Evolutionary conservation across 2,888 invertebrate genomes (phyloP).

Genomic region (Tineola bisselliella): DNA sequence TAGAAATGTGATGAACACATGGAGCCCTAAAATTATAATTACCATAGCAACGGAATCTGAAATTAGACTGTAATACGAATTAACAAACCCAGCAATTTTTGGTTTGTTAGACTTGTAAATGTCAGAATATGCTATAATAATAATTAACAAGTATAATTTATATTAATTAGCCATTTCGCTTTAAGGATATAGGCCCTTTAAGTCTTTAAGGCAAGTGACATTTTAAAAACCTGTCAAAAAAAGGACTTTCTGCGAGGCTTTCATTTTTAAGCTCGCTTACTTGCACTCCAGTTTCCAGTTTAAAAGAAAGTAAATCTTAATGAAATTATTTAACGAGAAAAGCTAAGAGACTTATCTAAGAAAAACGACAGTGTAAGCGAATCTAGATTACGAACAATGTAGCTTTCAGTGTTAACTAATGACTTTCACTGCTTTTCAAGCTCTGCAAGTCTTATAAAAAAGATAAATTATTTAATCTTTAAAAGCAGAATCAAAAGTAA

Average conservation of each 20-base stretch:
- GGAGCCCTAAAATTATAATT: too few relatives aligned
- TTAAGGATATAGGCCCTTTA: too few relatives aligned
- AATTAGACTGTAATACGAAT: neutral
- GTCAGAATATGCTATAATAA: neutral
- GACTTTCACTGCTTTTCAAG: neutral
- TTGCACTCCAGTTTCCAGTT: neutral
- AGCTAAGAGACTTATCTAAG: neutral
- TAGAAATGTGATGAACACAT: neutral
- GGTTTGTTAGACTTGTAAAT: neutral
- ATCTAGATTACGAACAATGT: neutral
- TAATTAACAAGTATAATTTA: too few relatives aligned
- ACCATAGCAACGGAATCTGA: neutral
- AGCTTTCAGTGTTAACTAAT: neutral
- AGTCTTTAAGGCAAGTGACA: too few relatives aligned
- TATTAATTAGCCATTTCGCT: too few relatives aligned
- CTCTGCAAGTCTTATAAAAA: too few relatives aligned
- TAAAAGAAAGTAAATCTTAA: neutral
- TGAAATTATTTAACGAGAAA: neutral
- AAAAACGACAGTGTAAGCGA: neutral
- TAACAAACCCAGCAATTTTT: neutral
- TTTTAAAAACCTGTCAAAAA: too few relatives aligned
- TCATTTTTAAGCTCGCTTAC: too few relatives aligned
- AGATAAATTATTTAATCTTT: neutral
- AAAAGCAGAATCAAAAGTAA: neutral
- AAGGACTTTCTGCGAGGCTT: too few relatives aligned